Percentiles rank a stretch among this genome's conserved stretches.
phyloP scores from a whole-genome alignment of 2,888 invertebrate species.

The Chydorus sphaericus region DNA sequence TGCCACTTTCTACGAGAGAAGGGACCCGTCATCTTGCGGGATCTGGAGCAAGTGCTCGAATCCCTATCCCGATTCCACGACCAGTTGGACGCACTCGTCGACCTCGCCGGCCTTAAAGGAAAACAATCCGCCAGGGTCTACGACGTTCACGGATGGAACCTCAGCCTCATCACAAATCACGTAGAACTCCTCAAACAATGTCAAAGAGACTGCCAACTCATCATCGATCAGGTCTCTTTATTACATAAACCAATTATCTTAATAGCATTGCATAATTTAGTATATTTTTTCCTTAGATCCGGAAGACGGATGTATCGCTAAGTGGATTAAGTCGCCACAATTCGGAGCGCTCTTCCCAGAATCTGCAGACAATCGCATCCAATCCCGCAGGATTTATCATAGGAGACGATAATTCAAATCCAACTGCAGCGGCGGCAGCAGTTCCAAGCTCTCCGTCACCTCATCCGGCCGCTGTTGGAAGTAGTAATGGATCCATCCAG shows the following conservation, averaged over 20 bases:
- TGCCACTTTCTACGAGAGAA: slow-evolving; percentile 20
- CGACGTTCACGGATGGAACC: slow-evolving; percentile 40
- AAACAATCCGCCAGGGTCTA: slow-evolving; percentile 32
- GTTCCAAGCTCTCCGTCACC: slow-evolving; percentile 17
- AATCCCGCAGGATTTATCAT: slow-evolving; percentile 12
- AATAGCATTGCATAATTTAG: neutral
- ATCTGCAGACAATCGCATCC: neutral
- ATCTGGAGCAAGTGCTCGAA: slow-evolving; percentile 20
- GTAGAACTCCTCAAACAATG: slow-evolving; percentile 35
- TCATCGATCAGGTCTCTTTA: slow-evolving; percentile 34
- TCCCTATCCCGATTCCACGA: slow-evolving; percentile 19
- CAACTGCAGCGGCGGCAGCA: too few relatives aligned
- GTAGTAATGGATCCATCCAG: slow-evolving; percentile 15
- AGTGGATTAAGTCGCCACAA: slow-evolving; percentile 17
- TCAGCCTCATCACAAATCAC: slow-evolving; percentile 38
- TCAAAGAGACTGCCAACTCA: slow-evolving; percentile 34
- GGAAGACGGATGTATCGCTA: slow-evolving; percentile 18
- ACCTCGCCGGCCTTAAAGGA: slow-evolving; percentile 33
- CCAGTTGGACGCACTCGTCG: slow-evolving; percentile 29
- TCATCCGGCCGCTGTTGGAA: slow-evolving; percentile 16
- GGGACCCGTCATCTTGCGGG: slow-evolving; percentile 17
- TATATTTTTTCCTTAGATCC: slow-evolving; percentile 1
- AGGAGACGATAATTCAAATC: slow-evolving; percentile 15
- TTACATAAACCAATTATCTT: neutral
- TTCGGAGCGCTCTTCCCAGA: slow-evolving; percentile 15